These are phyloP conservation scores for Cheilosia pagana DNA, from an alignment of 2,888 invertebrate genomes.

Conservation along the genomic window DNA sequence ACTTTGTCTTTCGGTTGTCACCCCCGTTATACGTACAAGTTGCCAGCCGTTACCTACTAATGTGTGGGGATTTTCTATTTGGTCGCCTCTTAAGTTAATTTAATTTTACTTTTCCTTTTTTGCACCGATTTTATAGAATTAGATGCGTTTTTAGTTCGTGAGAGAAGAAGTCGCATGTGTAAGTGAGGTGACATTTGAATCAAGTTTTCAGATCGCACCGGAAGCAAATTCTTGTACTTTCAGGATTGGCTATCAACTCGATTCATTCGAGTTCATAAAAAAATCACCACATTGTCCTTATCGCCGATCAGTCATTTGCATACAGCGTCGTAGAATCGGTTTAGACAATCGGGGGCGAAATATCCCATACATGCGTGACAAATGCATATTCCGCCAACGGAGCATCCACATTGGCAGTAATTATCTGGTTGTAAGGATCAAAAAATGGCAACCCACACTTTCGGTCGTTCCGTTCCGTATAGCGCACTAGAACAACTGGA, in stretches of 20 bases:
- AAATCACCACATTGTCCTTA: not conserved
- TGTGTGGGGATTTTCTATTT: conserved; percentile 53
- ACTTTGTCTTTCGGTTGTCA: conserved; percentile 61
- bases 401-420: conserved; percentile 49
- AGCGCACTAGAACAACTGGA: conserved; percentile 45
- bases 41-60: conserved; percentile 41
- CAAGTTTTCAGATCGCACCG: not conserved
- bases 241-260: not conserved
- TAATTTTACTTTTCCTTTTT: conserved; percentile 41
- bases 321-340: conserved; percentile 15
- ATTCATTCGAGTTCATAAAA: not conserved
- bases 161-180: no score
- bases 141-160: not conserved
- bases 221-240: not conserved
- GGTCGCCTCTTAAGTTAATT: conserved; percentile 62
- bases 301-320: conserved; percentile 43
- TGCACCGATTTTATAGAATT: conserved; percentile 4
- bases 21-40: conserved; percentile 37
- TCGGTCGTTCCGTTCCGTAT: conserved; percentile 12
- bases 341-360: conserved; percentile 42
- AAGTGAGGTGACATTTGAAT: no score
- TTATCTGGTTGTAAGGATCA: conserved; percentile 64
- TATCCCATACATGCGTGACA: conserved; percentile 63
- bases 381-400: conserved; percentile 45
- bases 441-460: conserved; percentile 68